Evolutionary conservation across 2,113 vertebrate species (phyloP), one percentile per base, ranked within the genome.

Genomic region (Chunga burmeisteri): DNA sequence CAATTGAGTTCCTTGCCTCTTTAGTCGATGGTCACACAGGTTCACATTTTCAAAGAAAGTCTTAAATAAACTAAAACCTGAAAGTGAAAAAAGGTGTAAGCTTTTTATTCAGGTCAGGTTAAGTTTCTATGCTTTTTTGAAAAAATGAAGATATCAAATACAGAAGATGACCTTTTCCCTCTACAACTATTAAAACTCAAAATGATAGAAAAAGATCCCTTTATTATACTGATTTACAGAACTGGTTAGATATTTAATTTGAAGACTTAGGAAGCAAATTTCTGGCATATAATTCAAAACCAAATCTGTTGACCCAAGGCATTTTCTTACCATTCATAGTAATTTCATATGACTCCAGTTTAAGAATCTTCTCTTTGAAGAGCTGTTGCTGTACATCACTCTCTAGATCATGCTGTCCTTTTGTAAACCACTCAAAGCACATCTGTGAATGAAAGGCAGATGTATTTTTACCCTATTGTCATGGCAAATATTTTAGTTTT

Each of bases 21-120:
- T 99, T 47, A 99, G 97, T 50, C 99, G 99, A 98, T 99, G 99
- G 97, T 99, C 99, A 97, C 99, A 99, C 47, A 99, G 98, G 97
- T 99, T 99, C 90, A 99, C 99, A 88, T 99, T 99, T 98, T 99
- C 99, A 98, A 99, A 99, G 96, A 99, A 99, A n/a, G 99, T 99
- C 97, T 99, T 99, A 97, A 99, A 99, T 86, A 99, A 99, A 97
- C 99, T 99, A 98, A 99, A 99, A 91, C 99, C 99, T 99, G 97
- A 66, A 98, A 96, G 78, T 50, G 30, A 95, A 78, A 96, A 79
- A 89, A n/a, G 4, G 47, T 68, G 32, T n/a, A 93, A 88, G 7
- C 22, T 94, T 88, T 93, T 61, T 81, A 92, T 53, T 53, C 6
- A 61, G 23, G 56, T 59, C 27, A 83, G 29, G 87, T 2, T 78